Evolutionary conservation across 1,140 invertebrate species (phyloP), one percentile per base, ranked within the genome.

Genomic region (Pachyrhynchus sulphureomaculatus): DNA sequence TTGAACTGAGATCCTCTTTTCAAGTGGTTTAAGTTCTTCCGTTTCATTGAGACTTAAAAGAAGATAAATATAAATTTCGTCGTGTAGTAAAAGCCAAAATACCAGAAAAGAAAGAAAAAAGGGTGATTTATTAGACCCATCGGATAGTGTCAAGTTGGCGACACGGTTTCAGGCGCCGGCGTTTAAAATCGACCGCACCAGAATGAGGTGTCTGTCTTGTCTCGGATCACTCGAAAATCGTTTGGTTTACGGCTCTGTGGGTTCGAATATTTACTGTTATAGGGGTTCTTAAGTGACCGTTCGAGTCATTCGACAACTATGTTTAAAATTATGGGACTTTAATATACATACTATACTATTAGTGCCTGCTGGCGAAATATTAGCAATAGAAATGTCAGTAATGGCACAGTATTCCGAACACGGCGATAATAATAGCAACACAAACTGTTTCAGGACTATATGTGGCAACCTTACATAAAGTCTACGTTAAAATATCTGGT

Each of bases 81-180:
- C 36, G 48, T 34, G 32, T 34, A 49, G 29, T 49, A 36, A 37
- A n/a, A n/a, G n/a, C n/a, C n/a, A n/a, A n/a, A n/a, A n/a, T n/a
- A n/a, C n/a, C n/a, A n/a, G n/a, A n/a, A n/a, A 36, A 51, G 20
- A n/a, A 32, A 33, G 26, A 8, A 1, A 23, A 45, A 48, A 42
- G 57, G 47, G 57, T 59, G 57, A 59, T 59, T 59, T 59, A 59
- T 51, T 33, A 37, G 57, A 23, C 45, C 34, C 47, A 51, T 44
- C 34, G 24, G 41, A 39, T 47, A 47, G 45, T 59, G 57, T 59
- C 57, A 59, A 41, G 21, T 37, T 21, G 57, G 57, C 57, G 57
- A 59, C 57, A 59, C 33, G 34, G 26, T 21, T 17, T 20, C 32
- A 59, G 57, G 57, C 57, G 57, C 57, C 57, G 57, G 57, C 47